Percentiles rank a stretch among this genome's conserved stretches.
phyloP scores from a whole-genome alignment of 2,113 vertebrate genomes.

The Mus musculus region GRCm39 chr1:51152001-51152500 shows the following conservation, averaged over 20 bases:
- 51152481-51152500: background rate
- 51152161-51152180: background rate
- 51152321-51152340: background rate
- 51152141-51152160: background rate
- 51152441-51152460: background rate
- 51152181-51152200: background rate
- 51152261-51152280: too few species aligned
- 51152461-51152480: constrained; percentile 26
- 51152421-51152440: background rate
- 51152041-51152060: background rate
- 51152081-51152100: background rate
- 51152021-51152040: constrained; percentile 30
- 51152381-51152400: too few species aligned
- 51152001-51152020: background rate
- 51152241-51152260: background rate
- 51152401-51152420: background rate
- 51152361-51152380: background rate
- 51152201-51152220: background rate
- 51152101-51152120: constrained; percentile 28
- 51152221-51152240: background rate
- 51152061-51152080: constrained; percentile 3
- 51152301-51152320: background rate
- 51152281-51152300: too few species aligned
- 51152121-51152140: constrained; percentile 35
- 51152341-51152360: background rate